Evolutionary conservation across 2,797 vertebrate genomes (phyloP), one percentile per base, ranked within the genome.

Genomic region (Danio jaintianensis): DNA sequence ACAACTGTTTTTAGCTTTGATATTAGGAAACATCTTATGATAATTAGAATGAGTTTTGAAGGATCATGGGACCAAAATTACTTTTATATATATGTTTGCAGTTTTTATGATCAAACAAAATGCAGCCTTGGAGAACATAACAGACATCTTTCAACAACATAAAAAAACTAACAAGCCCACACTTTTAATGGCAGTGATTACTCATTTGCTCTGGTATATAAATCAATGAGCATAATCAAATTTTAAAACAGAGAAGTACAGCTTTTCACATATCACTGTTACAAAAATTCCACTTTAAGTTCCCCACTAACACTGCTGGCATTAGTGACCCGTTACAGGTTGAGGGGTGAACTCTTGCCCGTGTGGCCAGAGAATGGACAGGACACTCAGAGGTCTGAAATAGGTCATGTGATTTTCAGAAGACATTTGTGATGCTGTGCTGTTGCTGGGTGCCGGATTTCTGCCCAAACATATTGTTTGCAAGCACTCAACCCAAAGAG

Each of bases 371-470:
- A 2, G 36, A 71, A 42, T 4, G n/a, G 6, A 55, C 50, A 15
- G 38, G 40, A 73, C 70, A n/a, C 70, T 45, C 47, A 20, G 20
- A 64, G 62, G 52, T 59, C 9, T 47, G 7, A 80, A 79, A 68
- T 50, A 16, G 52, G 20, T 58, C 50, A 91, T 86, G 87, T 91
- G 91, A 91, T 89, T 20, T 78, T 67, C 78, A 88, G 88, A 55
- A 77, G 63, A 79, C 64, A 75, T 68, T 56, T 70, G 52, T 45
- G 69, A 69, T 82, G 47, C 47, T 81, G 75, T 53, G 42, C 67
- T 74, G 68, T 62, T 45, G 58, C 61, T 38, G 52, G 56, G 63
- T 82, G 58, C 75, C 29, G 16, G 64, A 82, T 74, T 63, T 75
- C 78, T 82, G 29, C 20, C 84, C 59, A 11, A 40, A 83, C 86